Evolutionary conservation across 2,797 vertebrate species (phyloP).

Genomic region (Clarias fuscus): DNA sequence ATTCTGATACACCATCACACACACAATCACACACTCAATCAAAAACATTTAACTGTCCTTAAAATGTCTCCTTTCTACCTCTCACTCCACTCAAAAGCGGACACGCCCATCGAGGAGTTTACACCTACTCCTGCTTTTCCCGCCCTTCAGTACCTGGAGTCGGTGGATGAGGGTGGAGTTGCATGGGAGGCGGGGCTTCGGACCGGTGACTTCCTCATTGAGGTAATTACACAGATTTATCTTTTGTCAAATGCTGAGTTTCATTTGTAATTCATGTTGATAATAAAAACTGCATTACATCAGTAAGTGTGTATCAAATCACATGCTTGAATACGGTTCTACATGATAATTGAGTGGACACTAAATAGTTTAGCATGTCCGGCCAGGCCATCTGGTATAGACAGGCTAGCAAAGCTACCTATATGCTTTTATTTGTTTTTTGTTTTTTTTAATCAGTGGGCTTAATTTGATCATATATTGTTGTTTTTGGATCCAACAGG

Average conservation of each 20-base stretch:
- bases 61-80: conserved; percentile 21
- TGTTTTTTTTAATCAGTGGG: neutral
- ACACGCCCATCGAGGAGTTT: conserved; percentile 97
- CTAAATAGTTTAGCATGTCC: neutral
- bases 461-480: neutral
- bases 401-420: neutral
- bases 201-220: conserved; percentile 96
- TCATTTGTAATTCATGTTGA: neutral
- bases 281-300: neutral
- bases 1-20: neutral
- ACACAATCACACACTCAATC: neutral
- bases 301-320: neutral
- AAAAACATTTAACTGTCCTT: neutral
- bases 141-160: conserved; percentile 97
- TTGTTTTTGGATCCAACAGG: neutral
- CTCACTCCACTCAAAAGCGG: conserved; percentile 72
- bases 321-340: neutral
- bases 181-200: conserved; percentile 95
- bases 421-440: neutral
- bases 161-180: conserved; percentile 96
- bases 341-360: neutral
- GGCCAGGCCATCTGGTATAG: neutral
- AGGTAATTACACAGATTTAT: conserved; percentile 73
- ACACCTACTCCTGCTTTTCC: conserved; percentile 95
- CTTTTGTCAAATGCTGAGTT: neutral